Percentiles rank a stretch among this genome's conserved stretches.
phyloP scores from a whole-genome alignment of 2,113 vertebrate species.

The Callospermophilus lateralis region DNA sequence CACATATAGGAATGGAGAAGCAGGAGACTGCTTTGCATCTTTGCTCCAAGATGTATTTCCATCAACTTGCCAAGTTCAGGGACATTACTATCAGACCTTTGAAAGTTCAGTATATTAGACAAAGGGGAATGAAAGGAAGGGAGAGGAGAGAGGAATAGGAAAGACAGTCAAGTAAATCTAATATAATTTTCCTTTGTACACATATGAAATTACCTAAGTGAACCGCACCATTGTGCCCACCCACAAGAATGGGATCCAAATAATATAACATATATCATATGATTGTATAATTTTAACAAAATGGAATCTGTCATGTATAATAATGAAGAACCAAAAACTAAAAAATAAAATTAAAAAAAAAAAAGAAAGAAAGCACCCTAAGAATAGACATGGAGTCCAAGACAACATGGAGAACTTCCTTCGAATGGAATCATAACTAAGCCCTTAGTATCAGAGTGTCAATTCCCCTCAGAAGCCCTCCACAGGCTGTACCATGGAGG shows the following conservation, averaged over 20 bases:
- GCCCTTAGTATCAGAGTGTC: background rate
- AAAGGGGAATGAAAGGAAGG: background rate
- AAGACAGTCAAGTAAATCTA: too few species aligned
- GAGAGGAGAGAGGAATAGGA: too few species aligned
- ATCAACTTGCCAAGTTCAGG: background rate
- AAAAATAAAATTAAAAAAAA: too few species aligned
- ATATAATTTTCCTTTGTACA: too few species aligned
- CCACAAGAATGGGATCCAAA: too few species aligned
- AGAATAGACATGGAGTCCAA: background rate
- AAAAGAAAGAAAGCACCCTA: too few species aligned
- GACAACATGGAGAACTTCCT: background rate
- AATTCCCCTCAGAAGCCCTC: background rate
- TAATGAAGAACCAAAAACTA: too few species aligned
- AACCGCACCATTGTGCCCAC: too few species aligned
- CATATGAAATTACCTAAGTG: too few species aligned
- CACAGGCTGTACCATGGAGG: fast-evolving
- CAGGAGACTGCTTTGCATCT: background rate
- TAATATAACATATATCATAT: too few species aligned
- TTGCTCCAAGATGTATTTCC: slow-evolving; percentile 1
- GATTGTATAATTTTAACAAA: too few species aligned
- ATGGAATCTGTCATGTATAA: too few species aligned
- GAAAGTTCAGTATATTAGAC: background rate
- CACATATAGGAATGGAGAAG: background rate
- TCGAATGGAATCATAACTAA: background rate
- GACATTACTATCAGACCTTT: background rate